Evolutionary conservation across 2,113 vertebrate species (phyloP), one percentile per base, ranked within the genome.

Genomic region (Microcebus jonahi): DNA sequence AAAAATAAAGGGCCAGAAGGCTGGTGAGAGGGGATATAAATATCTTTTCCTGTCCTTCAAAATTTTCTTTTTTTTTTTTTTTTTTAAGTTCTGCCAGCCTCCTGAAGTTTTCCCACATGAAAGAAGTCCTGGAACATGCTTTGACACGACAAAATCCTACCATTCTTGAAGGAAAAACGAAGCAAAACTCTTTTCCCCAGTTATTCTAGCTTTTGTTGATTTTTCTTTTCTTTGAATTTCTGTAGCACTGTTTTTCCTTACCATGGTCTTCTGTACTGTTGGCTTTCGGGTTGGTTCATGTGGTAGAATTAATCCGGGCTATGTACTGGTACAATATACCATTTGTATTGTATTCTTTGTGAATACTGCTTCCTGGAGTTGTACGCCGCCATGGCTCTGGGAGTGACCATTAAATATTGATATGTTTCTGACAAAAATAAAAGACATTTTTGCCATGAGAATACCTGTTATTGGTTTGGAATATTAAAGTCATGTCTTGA

Each of bases 221-320:
- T 70, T 95, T 63, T 79, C 17, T 71, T 80, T 63, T 80, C 73
- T 79, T 50, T 80, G n/a, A 70, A 31, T 91, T 95, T 84, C 55
- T 63, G 42, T 34, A 8, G 25, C 42, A 42, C n/a, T 42, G 21
- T 81, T 91, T 70, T 94, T 68, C 25, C 18, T 7, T 61, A 61
- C 25, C 25, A 34, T 18, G 29, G 4, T 67, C 48, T 5, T 85
- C 20, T 48, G 12, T 50, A 34, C 39, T 3, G 1, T 45, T 61
- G 36, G 36, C 75, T 59, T 57, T 83, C 20, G 45, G 39, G 71
- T 84, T 95, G 31, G 34, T 61, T 50, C 63, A 53, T 29, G 42
- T 31, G 39, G 45, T 63, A 17, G 34, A 34, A 42, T 80, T 63
- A n/a, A 0, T 90, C 50, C 53, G 88, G 42, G 45, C 21, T 71